phyloP scores from a whole-genome alignment of 2,797 vertebrate genomes.

The Scolopax bukidnonensis region DNA sequence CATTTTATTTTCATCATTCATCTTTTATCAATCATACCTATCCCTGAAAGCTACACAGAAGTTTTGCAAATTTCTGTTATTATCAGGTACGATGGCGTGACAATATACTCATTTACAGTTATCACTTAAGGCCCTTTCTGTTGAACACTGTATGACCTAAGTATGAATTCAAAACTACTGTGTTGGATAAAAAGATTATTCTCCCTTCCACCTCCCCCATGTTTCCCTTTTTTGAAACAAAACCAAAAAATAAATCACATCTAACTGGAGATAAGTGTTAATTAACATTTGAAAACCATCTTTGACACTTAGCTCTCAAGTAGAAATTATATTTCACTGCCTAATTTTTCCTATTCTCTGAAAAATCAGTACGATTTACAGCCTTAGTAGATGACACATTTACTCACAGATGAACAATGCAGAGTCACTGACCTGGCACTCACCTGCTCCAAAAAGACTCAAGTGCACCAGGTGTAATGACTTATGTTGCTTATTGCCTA shows the following conservation, averaged over 20 bases:
- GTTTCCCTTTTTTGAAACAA: not conserved
- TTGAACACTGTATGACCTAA: not conserved
- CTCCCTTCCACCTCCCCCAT: fast-evolving
- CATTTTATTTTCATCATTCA: not conserved
- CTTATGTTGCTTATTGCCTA: not conserved
- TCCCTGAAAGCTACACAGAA: not conserved
- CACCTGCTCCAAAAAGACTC: not conserved
- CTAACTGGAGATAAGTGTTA: not conserved
- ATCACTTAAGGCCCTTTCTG: not conserved
- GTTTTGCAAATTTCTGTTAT: not conserved
- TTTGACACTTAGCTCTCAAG: not conserved
- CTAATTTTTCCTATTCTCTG: not conserved
- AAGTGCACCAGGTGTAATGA: not conserved
- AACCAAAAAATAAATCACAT: not conserved
- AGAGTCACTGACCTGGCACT: not conserved
- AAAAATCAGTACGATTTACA: not conserved
- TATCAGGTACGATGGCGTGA: not conserved
- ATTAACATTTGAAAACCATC: not conserved
- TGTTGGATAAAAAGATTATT: not conserved
- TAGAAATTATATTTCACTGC: not conserved
- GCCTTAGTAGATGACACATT: not conserved
- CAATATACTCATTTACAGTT: not conserved
- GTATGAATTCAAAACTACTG: not conserved
- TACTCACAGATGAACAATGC: not conserved
- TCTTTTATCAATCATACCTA: not conserved